Evolutionary conservation across 2,888 invertebrate genomes (phyloP).

Genomic region (Rhimphoctona megacephalus): DNA sequence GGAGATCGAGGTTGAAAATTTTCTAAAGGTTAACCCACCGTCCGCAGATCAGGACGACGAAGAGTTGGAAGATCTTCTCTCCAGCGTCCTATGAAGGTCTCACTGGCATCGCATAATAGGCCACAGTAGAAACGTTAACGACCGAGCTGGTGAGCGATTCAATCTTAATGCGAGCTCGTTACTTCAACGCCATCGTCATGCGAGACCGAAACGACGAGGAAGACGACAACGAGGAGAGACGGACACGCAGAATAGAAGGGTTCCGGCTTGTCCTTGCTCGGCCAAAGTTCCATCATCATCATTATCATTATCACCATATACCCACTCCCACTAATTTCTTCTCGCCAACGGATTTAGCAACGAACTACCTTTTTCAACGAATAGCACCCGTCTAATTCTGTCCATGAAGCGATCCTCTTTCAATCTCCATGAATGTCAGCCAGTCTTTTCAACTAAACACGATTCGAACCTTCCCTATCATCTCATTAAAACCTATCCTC

Average conservation of each 20-base stretch:
- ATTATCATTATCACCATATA: slow-evolving; percentile 13
- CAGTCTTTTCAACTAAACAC: slow-evolving; percentile 27
- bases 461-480: slow-evolving; percentile 10
- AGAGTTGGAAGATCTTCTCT: slow-evolving; percentile 26
- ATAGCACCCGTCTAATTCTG: neutral
- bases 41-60: slow-evolving; percentile 8
- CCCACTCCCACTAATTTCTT: slow-evolving; percentile 48
- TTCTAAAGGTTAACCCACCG: slow-evolving; percentile 72
- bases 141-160: slow-evolving; percentile 79
- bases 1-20: slow-evolving; percentile 69
- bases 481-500: neutral
- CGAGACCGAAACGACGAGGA: slow-evolving; percentile 32
- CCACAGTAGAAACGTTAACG: slow-evolving; percentile 76
- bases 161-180: slow-evolving; percentile 80
- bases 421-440: slow-evolving; percentile 9
- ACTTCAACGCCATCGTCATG: slow-evolving; percentile 71
- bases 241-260: slow-evolving; percentile 25
- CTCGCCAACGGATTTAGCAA: slow-evolving; percentile 24
- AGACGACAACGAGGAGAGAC: slow-evolving; percentile 36
- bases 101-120: slow-evolving; percentile 74
- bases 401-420: slow-evolving; percentile 15
- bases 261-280: slow-evolving; percentile 27
- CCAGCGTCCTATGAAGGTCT: slow-evolving; percentile 19
- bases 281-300: slow-evolving; percentile 52
- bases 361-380: slow-evolving; percentile 30